Percentiles rank a stretch among this genome's conserved stretches.
These are phyloP conservation scores for Eulacestoma nigropectus DNA, from an alignment of 2,113 vertebrate genomes.

Conservation along the genomic window DNA sequence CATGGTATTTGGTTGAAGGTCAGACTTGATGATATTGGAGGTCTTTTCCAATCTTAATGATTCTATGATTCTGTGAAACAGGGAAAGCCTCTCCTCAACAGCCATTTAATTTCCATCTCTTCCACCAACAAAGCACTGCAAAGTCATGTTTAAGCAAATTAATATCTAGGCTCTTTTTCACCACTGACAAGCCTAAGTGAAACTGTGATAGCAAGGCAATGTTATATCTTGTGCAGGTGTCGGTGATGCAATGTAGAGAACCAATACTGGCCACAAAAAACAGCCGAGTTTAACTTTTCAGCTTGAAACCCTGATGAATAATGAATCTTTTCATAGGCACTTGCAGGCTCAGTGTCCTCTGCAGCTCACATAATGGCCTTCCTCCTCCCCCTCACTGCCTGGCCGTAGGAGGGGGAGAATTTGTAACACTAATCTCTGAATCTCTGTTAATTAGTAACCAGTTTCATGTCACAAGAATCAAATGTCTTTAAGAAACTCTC, in stretches of 20 bases:
- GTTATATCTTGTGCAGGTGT: not conserved
- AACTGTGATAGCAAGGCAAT: not conserved
- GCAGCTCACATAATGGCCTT: not conserved
- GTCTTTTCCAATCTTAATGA: not conserved
- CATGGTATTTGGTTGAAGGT: not conserved
- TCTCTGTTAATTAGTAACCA: conserved; percentile 61
- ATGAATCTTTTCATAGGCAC: not conserved
- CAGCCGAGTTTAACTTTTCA: not conserved
- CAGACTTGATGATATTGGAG: not conserved
- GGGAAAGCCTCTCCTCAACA: not conserved
- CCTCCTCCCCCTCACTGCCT: not conserved
- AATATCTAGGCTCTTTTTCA: not conserved
- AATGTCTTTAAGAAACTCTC: not conserved
- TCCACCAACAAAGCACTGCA: not conserved
- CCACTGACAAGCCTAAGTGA: not conserved
- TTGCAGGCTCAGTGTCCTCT: not conserved
- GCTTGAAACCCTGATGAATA: not conserved
- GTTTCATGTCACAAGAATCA: not conserved
- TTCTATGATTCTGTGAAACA: not conserved
- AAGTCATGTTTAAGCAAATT: not conserved
- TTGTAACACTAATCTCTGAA: not conserved
- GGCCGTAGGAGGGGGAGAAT: not conserved
- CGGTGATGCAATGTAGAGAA: not conserved
- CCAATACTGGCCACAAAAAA: not conserved
- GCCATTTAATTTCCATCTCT: not conserved